Base-by-base conservation (phyloP, 2,113 vertebrate genomes). In the Hippocampus guttulatus region DNA sequence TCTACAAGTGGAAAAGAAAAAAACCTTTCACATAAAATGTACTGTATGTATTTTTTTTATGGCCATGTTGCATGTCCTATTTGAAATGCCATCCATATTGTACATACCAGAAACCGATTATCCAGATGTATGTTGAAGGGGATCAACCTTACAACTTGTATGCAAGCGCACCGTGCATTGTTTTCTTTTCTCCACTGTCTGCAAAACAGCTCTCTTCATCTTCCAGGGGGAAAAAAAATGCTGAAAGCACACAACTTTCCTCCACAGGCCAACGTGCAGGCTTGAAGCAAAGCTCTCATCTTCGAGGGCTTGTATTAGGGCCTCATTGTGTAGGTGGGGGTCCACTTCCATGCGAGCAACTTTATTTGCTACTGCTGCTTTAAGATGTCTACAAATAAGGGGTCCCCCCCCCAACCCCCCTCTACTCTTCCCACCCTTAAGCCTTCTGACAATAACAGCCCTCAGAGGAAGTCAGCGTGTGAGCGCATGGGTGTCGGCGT, bases 181-280 rank as follows among this genome's bases (percentile, higher is more conserved):
- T 89, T 85, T 87, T 88, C 77, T 82, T 85, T 85, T 85, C 75
- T 78, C 79, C 69, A 47, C 83, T 70, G 79, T 88, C 84, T 87
- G 81, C 81, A 74, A 88, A 87, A 85, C 84, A 70, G 79, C 78
- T 83, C 85, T 79, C 84, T 90, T 89, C 84, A 88, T 91, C 89
- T 88, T 88, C 65, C 8, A 85, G 74, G 47, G 3, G 9, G 10
- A 43, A 49, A 49, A 51, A 88, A 88, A 89, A 81, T 89, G 89
- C 89, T 91, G 89, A 91, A 84, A 84, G 74, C 82, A 85, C 84
- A 88, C 41, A 89, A 91, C 78, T 75, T 85, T 81, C 80, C 83
- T 85, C 83, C 81, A 84, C 78, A 86, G 82, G 88, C 81, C 88
- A 86, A 75, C 83, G 76, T 80, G 69, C 43, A 70, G 68, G 70